phyloP scores from a whole-genome alignment of 1,140 invertebrate genomes.

The Drosophila teissieri region DNA sequence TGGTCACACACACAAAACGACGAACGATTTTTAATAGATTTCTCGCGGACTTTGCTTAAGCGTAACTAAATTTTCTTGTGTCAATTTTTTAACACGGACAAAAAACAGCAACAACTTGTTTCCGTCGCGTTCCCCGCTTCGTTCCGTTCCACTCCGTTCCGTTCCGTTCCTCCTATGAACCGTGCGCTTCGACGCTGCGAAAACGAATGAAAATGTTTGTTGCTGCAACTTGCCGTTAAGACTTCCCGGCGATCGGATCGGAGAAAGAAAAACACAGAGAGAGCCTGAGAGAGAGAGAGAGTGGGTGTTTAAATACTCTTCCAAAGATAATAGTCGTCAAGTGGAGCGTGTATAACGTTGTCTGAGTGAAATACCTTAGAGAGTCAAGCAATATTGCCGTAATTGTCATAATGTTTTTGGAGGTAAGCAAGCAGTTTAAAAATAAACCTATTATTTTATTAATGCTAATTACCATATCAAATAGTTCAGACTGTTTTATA shows the following conservation, averaged over 20 bases:
- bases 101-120: conserved; percentile 36
- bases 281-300: conserved; percentile 17
- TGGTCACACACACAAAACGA: conserved; percentile 32
- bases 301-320: not conserved
- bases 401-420: no score
- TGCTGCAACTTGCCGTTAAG: conserved; percentile 66
- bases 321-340: no score
- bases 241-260: conserved; percentile 25
- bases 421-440: no score
- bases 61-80: conserved; percentile 32
- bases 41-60: conserved; percentile 25
- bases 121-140: conserved; percentile 46
- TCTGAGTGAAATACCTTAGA: no score
- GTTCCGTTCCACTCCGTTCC: conserved; percentile 25
- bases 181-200: conserved; percentile 59
- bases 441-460: no score
- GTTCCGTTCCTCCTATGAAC: conserved; percentile 53
- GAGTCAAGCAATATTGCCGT: no score
- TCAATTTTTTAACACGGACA: conserved; percentile 11
- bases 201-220: conserved; percentile 67
- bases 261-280: no score
- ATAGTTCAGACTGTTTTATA: no score
- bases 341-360: no score
- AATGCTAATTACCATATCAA: no score
- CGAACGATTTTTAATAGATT: conserved; percentile 24